phyloP scores from a whole-genome alignment of 1,140 invertebrate species.

The Drosophila bifasciata region DNA sequence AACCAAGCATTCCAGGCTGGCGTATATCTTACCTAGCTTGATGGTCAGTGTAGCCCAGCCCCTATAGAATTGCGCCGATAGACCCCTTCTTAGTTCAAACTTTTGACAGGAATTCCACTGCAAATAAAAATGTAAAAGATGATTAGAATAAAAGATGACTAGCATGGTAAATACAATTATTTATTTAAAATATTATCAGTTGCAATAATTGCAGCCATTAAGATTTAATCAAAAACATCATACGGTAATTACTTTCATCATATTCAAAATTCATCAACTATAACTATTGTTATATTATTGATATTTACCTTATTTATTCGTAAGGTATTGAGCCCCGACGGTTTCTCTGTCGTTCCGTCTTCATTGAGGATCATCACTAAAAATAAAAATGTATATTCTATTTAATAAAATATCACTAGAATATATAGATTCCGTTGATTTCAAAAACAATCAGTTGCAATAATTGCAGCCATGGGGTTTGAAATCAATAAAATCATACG shows the following conservation, averaged over 20 bases:
- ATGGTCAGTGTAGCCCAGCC: too few relatives aligned
- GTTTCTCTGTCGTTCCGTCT: too few relatives aligned
- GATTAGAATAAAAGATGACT: not conserved
- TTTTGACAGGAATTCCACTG: not conserved
- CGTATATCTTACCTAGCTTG: constrained; percentile 23
- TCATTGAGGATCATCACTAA: too few relatives aligned
- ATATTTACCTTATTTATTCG: not conserved
- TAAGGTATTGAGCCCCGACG: too few relatives aligned
- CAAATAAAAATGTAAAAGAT: not conserved
- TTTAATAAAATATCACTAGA: not conserved
- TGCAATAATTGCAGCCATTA: constrained; percentile 74
- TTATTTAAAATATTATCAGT: constrained; percentile 33
- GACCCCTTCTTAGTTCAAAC: too few relatives aligned
- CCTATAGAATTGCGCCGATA: not conserved
- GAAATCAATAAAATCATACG: constrained; percentile 68
- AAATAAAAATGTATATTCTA: too few relatives aligned
- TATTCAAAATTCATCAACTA: not conserved
- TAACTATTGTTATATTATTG: too few relatives aligned
- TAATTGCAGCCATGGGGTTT: constrained; percentile 70
- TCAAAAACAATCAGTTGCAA: constrained; percentile 62
- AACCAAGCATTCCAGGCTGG: not conserved
- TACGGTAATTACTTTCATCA: constrained; percentile 79
- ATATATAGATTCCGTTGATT: not conserved
- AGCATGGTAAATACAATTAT: not conserved
- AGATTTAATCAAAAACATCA: constrained; percentile 63